Base-by-base conservation (phyloP, 1,140 invertebrate species). In the Brachionus calyciflorus region DNA sequence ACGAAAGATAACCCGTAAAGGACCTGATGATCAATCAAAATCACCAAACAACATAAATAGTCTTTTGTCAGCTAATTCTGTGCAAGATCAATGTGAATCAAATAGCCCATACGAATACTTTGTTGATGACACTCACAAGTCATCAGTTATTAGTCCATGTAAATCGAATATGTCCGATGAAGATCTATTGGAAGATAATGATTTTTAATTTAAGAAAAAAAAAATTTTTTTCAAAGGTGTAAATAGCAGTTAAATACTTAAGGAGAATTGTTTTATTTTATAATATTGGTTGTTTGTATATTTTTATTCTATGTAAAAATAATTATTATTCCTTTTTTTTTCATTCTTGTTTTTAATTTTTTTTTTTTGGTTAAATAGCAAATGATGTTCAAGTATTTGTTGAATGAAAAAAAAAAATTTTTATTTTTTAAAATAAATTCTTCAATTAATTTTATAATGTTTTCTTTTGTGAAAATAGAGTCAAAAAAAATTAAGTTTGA, bases 1-100 rank as follows among this genome's bases (percentile, higher is more conserved):
- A 19, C 79, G 85, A 48, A 86, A 86, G 79, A 83, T 77, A 41
- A 30, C 26, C 55, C 55, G 55, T 30, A 60, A 60, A 30, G 55
- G 55, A 3, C 55, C 55, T n/a, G 55, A 60, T 17, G 55, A 60
- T 5, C 55, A n/a, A 26, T 33, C n/a, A 7, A 30, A 60, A 30
- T 60, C 55, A 33, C 55, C 30, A n/a, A 60, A 60, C 33, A 17
- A 60, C 33, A 17, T 60, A 33, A 60, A 60, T 30, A 60, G 33
- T 37, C 9, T 60, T n/a, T 14, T 60, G n/a, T 33, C 12, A 28
- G n/a, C n/a, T 24, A 4, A 10, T 24, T 53, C 49, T 26, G 28
- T n/a, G 3, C 24, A 60, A n/a, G 55, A 60, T n/a, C 55, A 60
- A 3, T n/a, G 9, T 30, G 55, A 60, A 6, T 60, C 55, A 5